Base-by-base conservation (phyloP, 1,140 invertebrate genomes). In the Samia ricini region DNA sequence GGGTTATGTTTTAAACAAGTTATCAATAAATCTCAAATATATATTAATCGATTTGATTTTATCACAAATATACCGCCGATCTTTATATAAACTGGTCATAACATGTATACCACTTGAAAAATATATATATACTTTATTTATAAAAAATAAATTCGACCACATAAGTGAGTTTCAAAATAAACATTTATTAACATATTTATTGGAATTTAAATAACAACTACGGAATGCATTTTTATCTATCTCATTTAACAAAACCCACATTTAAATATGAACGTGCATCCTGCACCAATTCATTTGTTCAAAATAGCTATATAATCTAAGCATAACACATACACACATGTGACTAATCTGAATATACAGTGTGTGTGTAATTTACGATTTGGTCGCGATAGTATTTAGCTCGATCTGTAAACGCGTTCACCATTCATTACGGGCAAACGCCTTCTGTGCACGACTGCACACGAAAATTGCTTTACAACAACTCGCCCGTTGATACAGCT, bases 401-500 rank as follows among this genome's bases (percentile, higher is more conserved):
- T 55, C 24, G 22, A 55, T 55, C 52, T 55, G 22, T 10, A 22
- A 23, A 55, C 12, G 68, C 69, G 67, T 74, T 59, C 64, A 57
- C 68, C 71, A 75, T 84, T 74, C 73, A 84, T 82, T 84, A 76
- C 67, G 74, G 64, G 60, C 66, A 78, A 71, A 68, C 81, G 72
- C 76, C 74, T 70, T 77, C 75, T 77, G 75, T 76, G 81, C 81
- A 75, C 77, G 61, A 76, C 63, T 81, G 79, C 78, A 82, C 78
- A 82, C 78, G 77, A 76, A 84, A 84, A 82, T 83, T 84, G 78
- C 75, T 69, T 68, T 56, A 70, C 68, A 15, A 71, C 65, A 15
- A 71, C 65, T 69, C 71, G 66, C 74, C 74, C 66, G 74, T 78
- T 79, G 76, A 79, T 74, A 77, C 75, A 77, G 74, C 79, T 76